Base-by-base conservation (phyloP, 2,888 invertebrate genomes). In the Mesorhabditis spiculigera region DNA sequence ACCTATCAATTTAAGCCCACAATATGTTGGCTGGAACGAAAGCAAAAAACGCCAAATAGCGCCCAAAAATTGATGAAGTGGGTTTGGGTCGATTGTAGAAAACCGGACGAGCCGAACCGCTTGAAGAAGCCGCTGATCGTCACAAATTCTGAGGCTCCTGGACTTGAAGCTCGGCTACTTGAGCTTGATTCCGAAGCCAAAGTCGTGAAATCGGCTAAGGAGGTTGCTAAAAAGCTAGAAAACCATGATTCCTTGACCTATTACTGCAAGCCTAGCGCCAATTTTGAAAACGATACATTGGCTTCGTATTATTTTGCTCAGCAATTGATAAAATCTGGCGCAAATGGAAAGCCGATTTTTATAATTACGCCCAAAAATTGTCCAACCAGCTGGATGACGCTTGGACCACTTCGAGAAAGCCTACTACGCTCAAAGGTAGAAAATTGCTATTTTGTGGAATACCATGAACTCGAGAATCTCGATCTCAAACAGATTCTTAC, bases 1-100 rank as follows among this genome's bases (percentile, higher is more conserved):
- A 74, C 73, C 6, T 80, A 80, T 67, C 61, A 45, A 5, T 80
- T 80, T 43, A 75, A 77, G 6, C 68, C 70, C n/a, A 73, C 44
- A 44, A 50, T 41, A 16, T 70, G 68, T 28, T 68, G 65, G 66
- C 4, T 50, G 28, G 28, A 50, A 50, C 1, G 58, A 50, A 50
- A 50, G 58, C 1, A 50, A 50, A 50, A 3, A 50, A 3, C 28
- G 3, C 1, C 1, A 2, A n/a, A 50, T 13, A 2, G 1, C 8
- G 58, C 58, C 3, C 1, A 50, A 28, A 28, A 50, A 50, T 50
- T 50, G 3, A 13, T 50, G n/a, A 50, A n/a, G 3, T 50, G 58
- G 58, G n/a, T 50, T 50, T 50, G 58, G 58, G 58, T 13, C 2
- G 58, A 50, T 50, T 50, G 58, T n/a, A 50, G 2, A 13, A 13